phyloP scores from a whole-genome alignment of 2,797 vertebrate species.

The Alcedo atthis region DNA sequence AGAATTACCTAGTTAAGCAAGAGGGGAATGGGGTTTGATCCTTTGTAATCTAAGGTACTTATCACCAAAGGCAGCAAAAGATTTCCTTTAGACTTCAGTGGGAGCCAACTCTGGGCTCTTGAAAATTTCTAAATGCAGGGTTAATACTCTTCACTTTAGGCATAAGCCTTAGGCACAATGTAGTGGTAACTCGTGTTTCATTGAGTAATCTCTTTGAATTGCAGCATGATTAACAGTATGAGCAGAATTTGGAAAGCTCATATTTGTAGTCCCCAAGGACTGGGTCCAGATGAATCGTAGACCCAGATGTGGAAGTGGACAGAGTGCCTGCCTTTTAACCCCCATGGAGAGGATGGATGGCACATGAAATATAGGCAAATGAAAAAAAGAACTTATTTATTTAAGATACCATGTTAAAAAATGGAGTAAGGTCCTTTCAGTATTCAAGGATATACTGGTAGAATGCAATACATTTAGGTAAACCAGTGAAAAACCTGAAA shows the following conservation, averaged over 20 bases:
- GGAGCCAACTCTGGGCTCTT: background rate
- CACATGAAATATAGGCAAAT: background rate
- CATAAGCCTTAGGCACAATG: background rate
- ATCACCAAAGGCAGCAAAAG: background rate
- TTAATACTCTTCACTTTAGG: background rate
- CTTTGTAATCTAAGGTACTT: background rate
- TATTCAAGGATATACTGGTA: background rate
- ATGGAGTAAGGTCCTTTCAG: background rate
- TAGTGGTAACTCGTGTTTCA: background rate
- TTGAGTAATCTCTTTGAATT: slow-evolving; percentile 8
- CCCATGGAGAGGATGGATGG: background rate
- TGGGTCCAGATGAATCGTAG: background rate
- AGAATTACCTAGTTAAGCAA: background rate
- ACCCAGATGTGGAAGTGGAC: background rate
- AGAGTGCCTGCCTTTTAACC: background rate
- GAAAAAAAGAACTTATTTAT: background rate
- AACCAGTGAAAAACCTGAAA: background rate
- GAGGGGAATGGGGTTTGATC: background rate
- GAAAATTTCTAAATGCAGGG: background rate
- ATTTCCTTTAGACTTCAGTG: background rate
- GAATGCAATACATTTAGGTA: background rate
- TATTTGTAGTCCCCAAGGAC: background rate
- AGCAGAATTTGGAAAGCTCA: background rate
- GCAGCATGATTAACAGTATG: background rate
- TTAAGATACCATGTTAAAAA: background rate